Conservation (phyloP, 2,113 vertebrate genomes). For the Numida meleagris region DNA sequence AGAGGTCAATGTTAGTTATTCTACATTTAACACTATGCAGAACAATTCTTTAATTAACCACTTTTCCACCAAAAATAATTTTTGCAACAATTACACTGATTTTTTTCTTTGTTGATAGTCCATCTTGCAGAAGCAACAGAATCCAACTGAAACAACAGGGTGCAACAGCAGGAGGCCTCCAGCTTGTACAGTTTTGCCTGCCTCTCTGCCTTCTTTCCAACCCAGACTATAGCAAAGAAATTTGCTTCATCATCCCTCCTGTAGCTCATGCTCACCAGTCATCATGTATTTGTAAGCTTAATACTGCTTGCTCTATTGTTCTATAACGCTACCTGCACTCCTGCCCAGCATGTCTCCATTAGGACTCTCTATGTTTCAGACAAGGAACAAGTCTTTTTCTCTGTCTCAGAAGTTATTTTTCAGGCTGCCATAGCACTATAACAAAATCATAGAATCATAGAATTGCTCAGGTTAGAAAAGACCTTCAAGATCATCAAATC, state of each 20-base stretch:
- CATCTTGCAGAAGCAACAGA: background rate
- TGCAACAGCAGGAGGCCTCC: background rate
- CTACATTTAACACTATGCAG: background rate
- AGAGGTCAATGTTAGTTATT: background rate
- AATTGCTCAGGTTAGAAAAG: too few species aligned
- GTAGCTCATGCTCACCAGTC: background rate
- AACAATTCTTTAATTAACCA: background rate
- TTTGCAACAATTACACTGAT: constrained; percentile 6
- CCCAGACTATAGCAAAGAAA: background rate
- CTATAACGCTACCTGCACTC: background rate
- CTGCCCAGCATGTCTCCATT: background rate
- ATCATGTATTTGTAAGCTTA: background rate
- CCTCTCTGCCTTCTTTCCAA: background rate
- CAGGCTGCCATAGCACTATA: background rate
- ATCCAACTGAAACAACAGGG: background rate
- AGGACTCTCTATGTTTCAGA: background rate
- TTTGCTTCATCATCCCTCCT: background rate
- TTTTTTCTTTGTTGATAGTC: background rate
- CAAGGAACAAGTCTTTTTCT: background rate
- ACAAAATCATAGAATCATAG: too few species aligned
- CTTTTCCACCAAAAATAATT: background rate
- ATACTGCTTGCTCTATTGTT: background rate
- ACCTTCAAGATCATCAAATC: too few species aligned
- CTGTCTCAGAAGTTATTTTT: background rate
- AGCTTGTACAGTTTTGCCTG: background rate